Evolutionary conservation across 1,140 invertebrate genomes (phyloP).

Genomic region (Lanistes nyassanus): DNA sequence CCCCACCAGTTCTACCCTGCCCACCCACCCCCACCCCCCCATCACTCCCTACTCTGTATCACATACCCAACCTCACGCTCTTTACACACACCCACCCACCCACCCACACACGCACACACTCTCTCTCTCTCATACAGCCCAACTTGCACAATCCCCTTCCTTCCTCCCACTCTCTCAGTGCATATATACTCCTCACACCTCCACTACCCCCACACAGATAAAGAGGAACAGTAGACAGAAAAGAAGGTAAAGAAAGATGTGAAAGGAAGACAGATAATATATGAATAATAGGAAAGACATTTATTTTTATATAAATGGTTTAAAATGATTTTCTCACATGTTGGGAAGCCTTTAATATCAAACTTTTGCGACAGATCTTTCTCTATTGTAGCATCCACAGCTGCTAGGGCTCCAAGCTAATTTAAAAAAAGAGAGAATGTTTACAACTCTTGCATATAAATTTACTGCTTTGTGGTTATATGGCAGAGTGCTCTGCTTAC

Average conservation of each 20-base stretch:
- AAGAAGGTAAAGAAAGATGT: background rate
- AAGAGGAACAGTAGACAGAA: background rate
- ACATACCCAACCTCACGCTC: background rate
- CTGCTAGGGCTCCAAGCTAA: slow-evolving; percentile 76
- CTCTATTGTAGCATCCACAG: slow-evolving; percentile 85
- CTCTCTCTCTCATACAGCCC: background rate
- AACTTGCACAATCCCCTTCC: no score
- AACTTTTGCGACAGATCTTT: slow-evolving; percentile 73
- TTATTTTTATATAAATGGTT: slow-evolving; percentile 18
- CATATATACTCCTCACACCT: no score
- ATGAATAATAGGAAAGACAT: background rate
- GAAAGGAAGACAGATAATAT: no score
- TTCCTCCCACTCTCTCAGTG: no score
- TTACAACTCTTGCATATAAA: no score
- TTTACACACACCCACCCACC: background rate
- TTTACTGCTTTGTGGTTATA: no score
- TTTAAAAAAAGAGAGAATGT: no score
- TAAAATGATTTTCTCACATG: slow-evolving; percentile 59
- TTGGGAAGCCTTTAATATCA: slow-evolving; percentile 84
- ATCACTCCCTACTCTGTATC: no score
- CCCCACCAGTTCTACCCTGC: no score
- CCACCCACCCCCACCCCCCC: no score
- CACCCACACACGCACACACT: background rate
- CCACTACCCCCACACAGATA: no score
- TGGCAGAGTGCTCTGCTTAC: no score